Evolutionary conservation across 2,888 invertebrate species (phyloP).

Genomic region (Diaprepes abbreviatus): DNA sequence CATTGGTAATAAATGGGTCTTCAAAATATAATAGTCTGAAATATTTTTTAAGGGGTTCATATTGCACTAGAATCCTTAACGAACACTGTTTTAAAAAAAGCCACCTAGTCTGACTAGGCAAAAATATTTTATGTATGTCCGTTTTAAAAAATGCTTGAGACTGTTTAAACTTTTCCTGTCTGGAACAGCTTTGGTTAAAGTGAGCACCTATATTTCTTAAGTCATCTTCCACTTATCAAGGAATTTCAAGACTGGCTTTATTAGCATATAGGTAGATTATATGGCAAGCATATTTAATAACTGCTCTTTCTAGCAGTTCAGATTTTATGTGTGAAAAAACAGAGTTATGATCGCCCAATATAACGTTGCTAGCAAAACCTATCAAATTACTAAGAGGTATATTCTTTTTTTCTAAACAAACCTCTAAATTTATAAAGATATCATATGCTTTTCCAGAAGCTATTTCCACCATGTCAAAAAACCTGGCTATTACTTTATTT

Average conservation of each 20-base stretch:
- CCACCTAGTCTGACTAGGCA: not conserved
- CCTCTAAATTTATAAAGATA: too few species aligned
- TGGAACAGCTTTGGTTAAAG: not conserved
- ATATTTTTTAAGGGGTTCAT: slow-evolving; percentile 52
- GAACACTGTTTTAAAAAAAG: not conserved
- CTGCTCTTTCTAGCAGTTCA: slow-evolving; percentile 51
- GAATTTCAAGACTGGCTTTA: slow-evolving; percentile 60
- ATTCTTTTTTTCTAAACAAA: too few species aligned
- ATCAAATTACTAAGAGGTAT: slow-evolving; percentile 41
- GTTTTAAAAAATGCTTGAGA: not conserved
- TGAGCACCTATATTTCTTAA: slow-evolving; percentile 9
- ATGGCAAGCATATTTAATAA: slow-evolving; percentile 61
- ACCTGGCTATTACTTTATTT: not conserved
- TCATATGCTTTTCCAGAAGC: too few species aligned
- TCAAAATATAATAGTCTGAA: not conserved
- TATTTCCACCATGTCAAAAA: too few species aligned
- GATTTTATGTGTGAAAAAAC: slow-evolving; percentile 44
- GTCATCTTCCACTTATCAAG: not conserved
- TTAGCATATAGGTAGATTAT: slow-evolving; percentile 58
- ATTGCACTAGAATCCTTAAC: slow-evolving; percentile 56
- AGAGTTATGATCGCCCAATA: slow-evolving; percentile 53
- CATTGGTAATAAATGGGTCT: not conserved
- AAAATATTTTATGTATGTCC: slow-evolving; percentile 1
- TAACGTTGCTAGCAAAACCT: slow-evolving; percentile 57
- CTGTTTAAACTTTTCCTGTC: not conserved